A percentile compares a stretch with the other conserved stretches of the same genome.
These are phyloP conservation scores for Portevinia maculata DNA, from an alignment of 2,888 invertebrate genomes.

Conservation along the genomic window DNA sequence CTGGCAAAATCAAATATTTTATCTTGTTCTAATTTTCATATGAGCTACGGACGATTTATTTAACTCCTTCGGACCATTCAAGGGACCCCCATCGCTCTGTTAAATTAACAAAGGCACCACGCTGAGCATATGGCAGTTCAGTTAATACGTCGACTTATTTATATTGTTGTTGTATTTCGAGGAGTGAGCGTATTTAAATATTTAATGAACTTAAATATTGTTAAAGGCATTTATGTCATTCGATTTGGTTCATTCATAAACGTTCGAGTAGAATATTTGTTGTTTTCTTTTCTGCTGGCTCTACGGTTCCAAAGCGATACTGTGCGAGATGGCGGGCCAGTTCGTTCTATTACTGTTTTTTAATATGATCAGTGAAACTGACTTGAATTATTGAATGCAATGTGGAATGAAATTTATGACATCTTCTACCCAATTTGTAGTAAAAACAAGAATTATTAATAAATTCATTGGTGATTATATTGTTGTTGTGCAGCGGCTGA, in stretches of 20 bases:
- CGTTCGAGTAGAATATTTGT: slow-evolving; percentile 31
- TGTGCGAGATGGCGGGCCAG: not conserved
- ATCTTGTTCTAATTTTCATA: slow-evolving; percentile 73
- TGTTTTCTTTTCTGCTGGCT: slow-evolving; percentile 1
- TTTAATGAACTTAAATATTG: slow-evolving; percentile 72
- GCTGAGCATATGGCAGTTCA: slow-evolving; percentile 62
- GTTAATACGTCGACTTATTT: slow-evolving; percentile 69
- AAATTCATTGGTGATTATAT: slow-evolving; percentile 14
- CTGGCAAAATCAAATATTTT: slow-evolving; percentile 68
- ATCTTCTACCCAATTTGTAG: slow-evolving; percentile 58
- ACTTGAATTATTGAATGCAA: slow-evolving; percentile 56
- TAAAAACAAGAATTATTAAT: slow-evolving; percentile 56
- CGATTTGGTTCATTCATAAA: slow-evolving; percentile 64
- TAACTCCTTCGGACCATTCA: slow-evolving; percentile 65
- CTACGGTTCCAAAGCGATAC: not conserved
- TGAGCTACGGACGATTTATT: slow-evolving; percentile 68
- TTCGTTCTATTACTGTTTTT: slow-evolving; percentile 58
- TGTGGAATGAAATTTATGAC: slow-evolving; percentile 50
- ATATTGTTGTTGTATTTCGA: slow-evolving; percentile 56
- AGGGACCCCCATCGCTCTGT: slow-evolving; percentile 64
- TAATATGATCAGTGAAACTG: slow-evolving; percentile 55
- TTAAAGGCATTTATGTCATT: slow-evolving; percentile 66
- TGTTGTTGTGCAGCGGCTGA: slow-evolving; percentile 5
- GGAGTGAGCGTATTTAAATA: slow-evolving; percentile 66
- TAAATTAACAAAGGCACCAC: slow-evolving; percentile 72